phyloP scores from a whole-genome alignment of 2,797 vertebrate species.

The Muraenolepis orangiensis region DNA sequence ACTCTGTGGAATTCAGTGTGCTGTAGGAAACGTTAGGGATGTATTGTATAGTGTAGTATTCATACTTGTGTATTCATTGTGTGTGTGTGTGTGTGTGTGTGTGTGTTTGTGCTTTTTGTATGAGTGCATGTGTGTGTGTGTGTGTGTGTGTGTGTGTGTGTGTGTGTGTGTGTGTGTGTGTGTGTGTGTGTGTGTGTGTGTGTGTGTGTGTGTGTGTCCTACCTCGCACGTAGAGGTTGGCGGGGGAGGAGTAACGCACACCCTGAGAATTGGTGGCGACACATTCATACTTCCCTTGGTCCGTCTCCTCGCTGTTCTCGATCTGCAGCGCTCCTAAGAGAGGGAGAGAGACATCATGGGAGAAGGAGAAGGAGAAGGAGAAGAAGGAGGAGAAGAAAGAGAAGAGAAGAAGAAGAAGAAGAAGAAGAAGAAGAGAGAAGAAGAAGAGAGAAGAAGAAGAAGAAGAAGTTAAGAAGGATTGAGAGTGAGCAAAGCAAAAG shows the following conservation, averaged over 20 bases:
- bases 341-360: constrained; percentile 42
- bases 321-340: constrained; percentile 91
- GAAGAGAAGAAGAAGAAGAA: neutral
- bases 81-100: constrained; percentile 23
- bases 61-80: constrained; percentile 5
- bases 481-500: too few species aligned
- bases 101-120: constrained; percentile 29
- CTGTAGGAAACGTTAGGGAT: too few species aligned
- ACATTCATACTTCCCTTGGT: constrained; percentile 98
- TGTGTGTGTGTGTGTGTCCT: constrained; percentile 70
- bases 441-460: too few species aligned
- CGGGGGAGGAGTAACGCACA: constrained; percentile 94
- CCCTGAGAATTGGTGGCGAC: constrained; percentile 96
- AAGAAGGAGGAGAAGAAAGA: neutral
- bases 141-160: constrained; percentile 32
- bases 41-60: neutral
- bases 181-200: constrained; percentile 18
- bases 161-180: constrained; percentile 25
- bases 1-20: too few species aligned
- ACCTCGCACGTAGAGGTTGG: constrained; percentile 99
- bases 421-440: too few species aligned
- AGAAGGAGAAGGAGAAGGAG: constrained; percentile 12
- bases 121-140: constrained; percentile 6
- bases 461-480: too few species aligned
- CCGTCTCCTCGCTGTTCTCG: constrained; percentile 96